Percentiles rank a stretch among this genome's conserved stretches.
Conservation (phyloP, 2,113 vertebrate species). For the Columba livia region DNA sequence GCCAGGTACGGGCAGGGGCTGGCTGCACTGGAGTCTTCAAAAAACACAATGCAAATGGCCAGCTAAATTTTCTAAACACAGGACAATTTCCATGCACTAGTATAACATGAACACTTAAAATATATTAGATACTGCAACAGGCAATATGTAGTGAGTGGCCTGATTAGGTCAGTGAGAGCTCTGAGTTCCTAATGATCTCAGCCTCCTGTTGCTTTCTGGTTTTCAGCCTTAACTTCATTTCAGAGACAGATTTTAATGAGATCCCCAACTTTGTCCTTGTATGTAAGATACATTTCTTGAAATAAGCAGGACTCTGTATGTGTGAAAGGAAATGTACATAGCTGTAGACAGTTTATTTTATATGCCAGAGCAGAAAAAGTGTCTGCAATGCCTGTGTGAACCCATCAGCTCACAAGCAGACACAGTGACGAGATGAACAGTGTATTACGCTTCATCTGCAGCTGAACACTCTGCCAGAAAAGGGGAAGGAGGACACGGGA, state of each 20-base stretch:
- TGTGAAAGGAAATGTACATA: slow-evolving; percentile 9
- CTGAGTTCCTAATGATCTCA: neutral
- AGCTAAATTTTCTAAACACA: neutral
- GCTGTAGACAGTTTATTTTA: slow-evolving; percentile 60
- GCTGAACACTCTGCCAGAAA: neutral
- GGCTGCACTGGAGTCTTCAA: neutral
- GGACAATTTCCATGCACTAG: neutral
- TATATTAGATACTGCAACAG: neutral
- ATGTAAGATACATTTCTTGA: neutral
- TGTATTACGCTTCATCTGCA: neutral
- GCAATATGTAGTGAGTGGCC: neutral
- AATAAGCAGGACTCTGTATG: slow-evolving; percentile 34
- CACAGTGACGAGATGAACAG: neutral
- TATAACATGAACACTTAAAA: neutral
- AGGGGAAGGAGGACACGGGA: neutral
- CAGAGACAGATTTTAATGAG: neutral
- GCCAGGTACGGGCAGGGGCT: neutral
- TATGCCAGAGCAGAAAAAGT: slow-evolving; percentile 2
- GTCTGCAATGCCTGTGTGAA: neutral
- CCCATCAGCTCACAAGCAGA: neutral
- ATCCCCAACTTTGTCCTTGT: neutral
- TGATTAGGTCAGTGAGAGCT: neutral
- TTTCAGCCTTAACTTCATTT: neutral
- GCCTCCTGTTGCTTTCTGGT: neutral
- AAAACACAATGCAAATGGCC: neutral